phyloP scores from a whole-genome alignment of 2,888 invertebrate genomes.

The Temnothorax unifasciatus region DNA sequence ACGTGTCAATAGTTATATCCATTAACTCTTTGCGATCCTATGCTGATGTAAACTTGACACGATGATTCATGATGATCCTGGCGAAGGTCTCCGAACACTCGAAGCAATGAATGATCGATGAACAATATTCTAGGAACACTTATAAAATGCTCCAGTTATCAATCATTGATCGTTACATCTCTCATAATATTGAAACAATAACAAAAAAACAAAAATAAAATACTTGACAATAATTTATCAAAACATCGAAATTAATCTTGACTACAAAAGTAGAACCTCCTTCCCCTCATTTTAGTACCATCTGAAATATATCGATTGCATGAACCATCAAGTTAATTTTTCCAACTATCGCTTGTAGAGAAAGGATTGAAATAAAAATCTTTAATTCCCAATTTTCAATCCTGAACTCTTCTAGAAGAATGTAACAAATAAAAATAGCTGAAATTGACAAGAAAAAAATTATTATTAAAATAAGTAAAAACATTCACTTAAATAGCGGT shows the following conservation, averaged over 20 bases:
- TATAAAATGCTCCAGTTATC: neutral
- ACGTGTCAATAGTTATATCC: constrained; percentile 9
- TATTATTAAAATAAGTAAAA: neutral
- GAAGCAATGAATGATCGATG: constrained; percentile 31
- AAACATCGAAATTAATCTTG: constrained; percentile 6
- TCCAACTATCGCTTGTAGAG: neutral
- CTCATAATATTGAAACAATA: neutral
- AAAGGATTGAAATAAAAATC: neutral
- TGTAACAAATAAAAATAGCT: neutral
- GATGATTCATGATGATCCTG: constrained; percentile 32
- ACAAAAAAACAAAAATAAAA: neutral
- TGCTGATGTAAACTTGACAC: neutral
- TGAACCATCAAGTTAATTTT: neutral
- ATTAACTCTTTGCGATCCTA: constrained; percentile 25
- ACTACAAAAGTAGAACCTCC: neutral
- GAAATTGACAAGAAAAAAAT: neutral
- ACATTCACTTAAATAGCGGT: neutral
- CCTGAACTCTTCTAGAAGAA: neutral
- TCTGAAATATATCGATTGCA: neutral
- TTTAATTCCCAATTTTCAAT: neutral
- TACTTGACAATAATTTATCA: neutral
- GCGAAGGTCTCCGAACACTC: neutral
- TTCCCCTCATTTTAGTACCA: neutral
- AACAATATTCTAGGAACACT: neutral
- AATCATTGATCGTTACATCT: neutral